A percentile compares a stretch with the other conserved stretches of the same genome.
Evolutionary conservation across 2,113 vertebrate genomes (phyloP).

Genomic region (Marmota flaviventris): DNA sequence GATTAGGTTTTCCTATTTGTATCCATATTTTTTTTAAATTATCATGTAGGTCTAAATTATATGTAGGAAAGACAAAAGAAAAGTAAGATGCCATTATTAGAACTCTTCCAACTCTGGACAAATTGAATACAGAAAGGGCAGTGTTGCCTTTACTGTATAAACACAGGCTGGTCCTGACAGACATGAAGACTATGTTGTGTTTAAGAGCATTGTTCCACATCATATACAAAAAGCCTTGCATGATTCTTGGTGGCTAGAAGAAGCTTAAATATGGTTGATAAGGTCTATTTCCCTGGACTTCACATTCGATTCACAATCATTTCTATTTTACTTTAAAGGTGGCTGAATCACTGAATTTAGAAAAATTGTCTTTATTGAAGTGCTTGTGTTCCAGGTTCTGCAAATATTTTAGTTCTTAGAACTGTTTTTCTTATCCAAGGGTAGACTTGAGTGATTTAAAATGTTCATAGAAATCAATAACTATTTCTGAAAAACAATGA

Average conservation of each 20-base stretch:
- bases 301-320: not conserved
- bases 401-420: constrained; percentile 7
- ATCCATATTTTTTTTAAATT: not conserved
- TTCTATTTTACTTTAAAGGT: constrained; percentile 47
- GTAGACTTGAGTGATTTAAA: constrained; percentile 45
- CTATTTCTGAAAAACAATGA: not conserved
- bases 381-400: not conserved
- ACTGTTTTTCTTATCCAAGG: constrained; percentile 11
- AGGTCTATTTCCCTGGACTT: constrained; percentile 8
- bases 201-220: constrained; percentile 2
- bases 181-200: not conserved
- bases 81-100: constrained; percentile 19
- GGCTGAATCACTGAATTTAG: constrained; percentile 5
- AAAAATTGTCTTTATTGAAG: not conserved
- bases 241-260: constrained; percentile 22
- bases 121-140: not conserved
- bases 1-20: constrained; percentile 13
- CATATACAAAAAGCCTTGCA: not conserved
- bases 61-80: constrained; percentile 35
- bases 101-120: not conserved
- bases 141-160: not conserved
- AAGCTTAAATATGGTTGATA: not conserved
- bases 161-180: not conserved
- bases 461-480: constrained; percentile 48
- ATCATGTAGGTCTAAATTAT: not conserved